Base-by-base conservation (phyloP, 2,113 vertebrate genomes). In the Neolamprologus sp. region DNA sequence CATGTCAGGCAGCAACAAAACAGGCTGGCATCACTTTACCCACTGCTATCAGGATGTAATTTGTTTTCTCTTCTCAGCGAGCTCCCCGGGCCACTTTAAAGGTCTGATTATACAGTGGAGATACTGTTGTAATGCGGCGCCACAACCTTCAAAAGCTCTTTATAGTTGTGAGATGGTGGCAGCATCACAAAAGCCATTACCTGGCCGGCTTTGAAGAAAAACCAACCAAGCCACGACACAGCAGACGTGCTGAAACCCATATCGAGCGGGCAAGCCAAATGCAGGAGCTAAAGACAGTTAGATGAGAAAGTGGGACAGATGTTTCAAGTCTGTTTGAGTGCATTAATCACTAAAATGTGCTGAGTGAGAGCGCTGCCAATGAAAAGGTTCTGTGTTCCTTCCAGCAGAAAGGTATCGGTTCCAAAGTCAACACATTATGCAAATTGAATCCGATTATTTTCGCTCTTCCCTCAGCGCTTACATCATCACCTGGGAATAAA, bases 361-460 rank as follows among this genome's bases (percentile, higher is more conserved):
- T n/a, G 85, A 87, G 91, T 19, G 80, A 85, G 57, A 87, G 80
- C 49, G 93, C 89, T 94, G 95, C 93, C 93, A 95, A 73, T 80
- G 82, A 92, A 90, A 85, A 90, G 80, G 82, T 42, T 85, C 65
- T 89, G 89, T 82, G 54, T 83, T 89, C 85, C 68, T 85, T 94
- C 90, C 90, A 93, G 91, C 91, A 65, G 87, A 95, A 81, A 7
- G 55, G 81, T 89, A 83, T 90, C 68, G 2, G 17, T 94, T 95
- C 94, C 95, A 96, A 95, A 94, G 93, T 95, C 94, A 96, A 95
- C 94, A 96, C 92, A 95, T 96, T 95, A 95, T 95, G 91, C 93
- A 94, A 93, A 96, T 95, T 92, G 73, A 94, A 92, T 93, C 79
- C 89, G 88, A 94, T 94, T 80, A 88, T 92, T 95, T 93, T 92